Base-by-base conservation (phyloP, 2,113 vertebrate species). In the Paracanthobrama guichenoti region DNA sequence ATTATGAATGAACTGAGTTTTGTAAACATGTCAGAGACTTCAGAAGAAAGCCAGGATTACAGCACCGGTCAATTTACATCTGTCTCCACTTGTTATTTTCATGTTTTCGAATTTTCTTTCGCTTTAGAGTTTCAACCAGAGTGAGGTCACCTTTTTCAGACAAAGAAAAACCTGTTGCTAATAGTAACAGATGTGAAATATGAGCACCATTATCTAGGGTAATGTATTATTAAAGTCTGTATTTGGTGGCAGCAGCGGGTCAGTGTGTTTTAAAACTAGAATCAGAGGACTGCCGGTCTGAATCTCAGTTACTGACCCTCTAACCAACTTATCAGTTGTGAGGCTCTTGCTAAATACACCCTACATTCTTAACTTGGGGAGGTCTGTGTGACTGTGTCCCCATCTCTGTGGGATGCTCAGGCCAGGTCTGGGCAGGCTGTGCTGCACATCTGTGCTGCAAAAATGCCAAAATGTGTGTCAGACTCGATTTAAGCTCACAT, bases 391-490 rank as follows among this genome's bases (percentile, higher is more conserved):
- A 48, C 71, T 48, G 48, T 73, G 71, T 73, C 42, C 71, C 24
- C 26, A 22, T 53, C 18, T 75, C 73, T 53, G 26, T 53, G 73
- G 24, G 73, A 75, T 75, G 73, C 48, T 53, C 48, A 20, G 48
- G 46, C 73, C 46, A 75, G 46, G 73, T 50, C 46, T 12, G 26
- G 28, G 24, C 73, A 75, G 9, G 46, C 73, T 53, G 22, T 48
- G 26, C 24, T 53, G 24, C 72, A 75, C 72, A 75, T 79, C 79
- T 55, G 50, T 48, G 42, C 53, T 67, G 71, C 57, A 83, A 26
- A 76, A 88, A 60, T 22, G 67, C 44, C 67, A 64, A 84, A 82
- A 87, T 62, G 77, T 46, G 79, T 82, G 81, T 82, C 73, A 87
- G 64, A 80, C 78, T 24, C 62, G 26, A 86, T 87, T 83, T 85